These are phyloP conservation scores for Oncorhynchus keta DNA, from an alignment of 2,113 vertebrate genomes.

Conservation along the genomic window DNA sequence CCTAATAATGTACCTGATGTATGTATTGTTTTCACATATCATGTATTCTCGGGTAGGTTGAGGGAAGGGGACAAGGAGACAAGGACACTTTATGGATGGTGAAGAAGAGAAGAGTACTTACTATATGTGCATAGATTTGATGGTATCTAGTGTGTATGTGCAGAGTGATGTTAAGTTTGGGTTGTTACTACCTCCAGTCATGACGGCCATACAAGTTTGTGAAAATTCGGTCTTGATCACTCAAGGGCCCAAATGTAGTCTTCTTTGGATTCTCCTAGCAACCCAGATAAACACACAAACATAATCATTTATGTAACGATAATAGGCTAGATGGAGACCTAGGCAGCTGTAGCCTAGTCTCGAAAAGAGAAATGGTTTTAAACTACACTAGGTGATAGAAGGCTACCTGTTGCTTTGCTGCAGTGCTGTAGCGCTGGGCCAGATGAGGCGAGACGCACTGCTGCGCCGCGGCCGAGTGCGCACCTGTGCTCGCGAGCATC, in stretches of 20 bases:
- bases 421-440: slow-evolving; percentile 46
- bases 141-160: not conserved
- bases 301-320: not conserved
- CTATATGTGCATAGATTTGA: not conserved
- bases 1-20: too few species aligned
- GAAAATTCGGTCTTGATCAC: slow-evolving; percentile 94
- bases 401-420: slow-evolving; percentile 55
- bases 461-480: slow-evolving; percentile 19
- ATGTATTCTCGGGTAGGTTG: too few species aligned
- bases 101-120: not conserved
- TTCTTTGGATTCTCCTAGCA: slow-evolving; percentile 83
- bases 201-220: slow-evolving; percentile 95
- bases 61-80: not conserved
- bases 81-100: not conserved
- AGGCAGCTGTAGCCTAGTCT: not conserved
- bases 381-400: too few species aligned
- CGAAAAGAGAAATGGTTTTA: too few species aligned
- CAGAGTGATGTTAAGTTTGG: not conserved
- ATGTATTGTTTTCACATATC: too few species aligned
- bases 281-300: not conserved
- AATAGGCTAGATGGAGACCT: not conserved
- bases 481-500: slow-evolving; percentile 21
- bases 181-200: slow-evolving; percentile 85
- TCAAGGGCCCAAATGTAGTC: slow-evolving; percentile 89
- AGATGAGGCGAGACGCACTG: slow-evolving; percentile 23